These are phyloP conservation scores for Sialis lutaria DNA, from an alignment of 2,888 invertebrate species.

Conservation along the genomic window DNA sequence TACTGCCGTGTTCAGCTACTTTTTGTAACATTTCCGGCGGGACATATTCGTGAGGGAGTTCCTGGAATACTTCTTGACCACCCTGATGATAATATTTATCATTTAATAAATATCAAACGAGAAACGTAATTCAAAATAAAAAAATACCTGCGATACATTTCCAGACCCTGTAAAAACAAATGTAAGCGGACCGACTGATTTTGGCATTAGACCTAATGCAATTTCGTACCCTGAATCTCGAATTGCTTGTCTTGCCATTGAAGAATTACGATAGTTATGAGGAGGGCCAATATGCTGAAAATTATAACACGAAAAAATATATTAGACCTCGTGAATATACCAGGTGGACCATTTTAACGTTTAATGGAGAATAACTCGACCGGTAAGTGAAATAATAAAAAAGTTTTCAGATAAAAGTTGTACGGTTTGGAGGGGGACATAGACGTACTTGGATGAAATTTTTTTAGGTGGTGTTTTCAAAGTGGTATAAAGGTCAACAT, in stretches of 20 bases:
- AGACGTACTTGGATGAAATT: too few relatives aligned
- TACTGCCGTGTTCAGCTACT: conserved; percentile 93
- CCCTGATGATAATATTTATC: conserved; percentile 28
- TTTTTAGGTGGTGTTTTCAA: too few relatives aligned
- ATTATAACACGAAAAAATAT: conserved; percentile 5
- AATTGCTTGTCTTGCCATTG: conserved; percentile 94
- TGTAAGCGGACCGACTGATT: conserved; percentile 90
- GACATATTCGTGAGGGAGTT: conserved; percentile 94
- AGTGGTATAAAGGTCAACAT: too few relatives aligned
- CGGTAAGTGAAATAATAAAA: too few relatives aligned
- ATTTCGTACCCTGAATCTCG: conserved; percentile 99
- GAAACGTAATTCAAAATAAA: not conserved
- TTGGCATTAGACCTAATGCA: conserved; percentile 85
- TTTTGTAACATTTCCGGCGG: conserved; percentile 87
- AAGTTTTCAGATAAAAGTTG: too few relatives aligned
- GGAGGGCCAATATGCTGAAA: conserved; percentile 87
- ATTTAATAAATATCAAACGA: not conserved
- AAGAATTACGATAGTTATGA: conserved; percentile 95
- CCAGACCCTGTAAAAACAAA: conserved; percentile 98
- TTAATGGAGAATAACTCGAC: too few relatives aligned
- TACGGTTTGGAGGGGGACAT: too few relatives aligned
- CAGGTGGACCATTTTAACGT: too few relatives aligned
- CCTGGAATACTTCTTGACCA: conserved; percentile 86
- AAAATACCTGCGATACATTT: conserved; percentile 72
- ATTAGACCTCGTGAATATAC: too few relatives aligned